Evolutionary conservation across 2,113 vertebrate species (phyloP).

Genomic region (Anseranas semipalmata): DNA sequence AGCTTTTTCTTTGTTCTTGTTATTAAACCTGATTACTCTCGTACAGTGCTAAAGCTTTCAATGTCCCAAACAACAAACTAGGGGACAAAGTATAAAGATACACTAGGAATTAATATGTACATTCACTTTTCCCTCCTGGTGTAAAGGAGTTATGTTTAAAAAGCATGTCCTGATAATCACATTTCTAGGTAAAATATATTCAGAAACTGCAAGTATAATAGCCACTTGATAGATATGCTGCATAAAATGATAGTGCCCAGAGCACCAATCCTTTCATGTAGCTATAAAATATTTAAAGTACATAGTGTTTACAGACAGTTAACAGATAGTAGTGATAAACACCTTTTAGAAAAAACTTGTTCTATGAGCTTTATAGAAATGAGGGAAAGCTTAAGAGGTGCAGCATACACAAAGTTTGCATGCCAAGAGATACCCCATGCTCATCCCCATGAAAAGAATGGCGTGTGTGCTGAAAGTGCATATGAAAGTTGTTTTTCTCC

Average conservation of each 20-base stretch:
- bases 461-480: neutral
- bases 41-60: neutral
- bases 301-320: neutral
- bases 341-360: neutral
- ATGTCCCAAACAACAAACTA: neutral
- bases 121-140: neutral
- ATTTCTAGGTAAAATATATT: neutral
- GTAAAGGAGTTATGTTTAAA: neutral
- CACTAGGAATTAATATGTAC: neutral
- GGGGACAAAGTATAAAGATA: neutral
- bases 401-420: neutral
- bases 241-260: neutral
- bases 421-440: neutral
- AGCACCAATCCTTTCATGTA: neutral
- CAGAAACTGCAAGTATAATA: neutral
- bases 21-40: neutral
- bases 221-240: neutral
- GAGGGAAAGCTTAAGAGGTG: neutral
- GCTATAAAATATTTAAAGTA: constrained; percentile 25
- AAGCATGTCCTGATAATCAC: neutral
- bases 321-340: neutral
- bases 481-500: neutral
- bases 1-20: neutral
- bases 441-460: neutral
- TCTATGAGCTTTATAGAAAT: neutral